Conservation (phyloP, 2,113 vertebrate genomes). For the Cisticola juncidis region DNA sequence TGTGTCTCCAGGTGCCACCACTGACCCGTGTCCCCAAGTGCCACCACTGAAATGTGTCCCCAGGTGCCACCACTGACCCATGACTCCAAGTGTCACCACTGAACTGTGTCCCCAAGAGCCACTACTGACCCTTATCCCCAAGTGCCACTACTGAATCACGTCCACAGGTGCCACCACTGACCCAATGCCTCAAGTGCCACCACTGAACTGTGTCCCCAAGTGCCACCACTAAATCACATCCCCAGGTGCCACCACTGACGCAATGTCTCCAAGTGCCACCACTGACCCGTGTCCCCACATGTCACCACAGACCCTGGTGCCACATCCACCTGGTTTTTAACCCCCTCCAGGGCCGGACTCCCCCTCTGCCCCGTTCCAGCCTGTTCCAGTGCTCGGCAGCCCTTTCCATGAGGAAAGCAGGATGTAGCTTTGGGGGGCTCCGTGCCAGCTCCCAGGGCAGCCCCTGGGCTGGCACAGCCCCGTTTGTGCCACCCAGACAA, state of each 20-base stretch:
- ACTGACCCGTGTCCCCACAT: not conserved
- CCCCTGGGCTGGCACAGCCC: not conserved
- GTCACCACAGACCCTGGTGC: too few relatives aligned
- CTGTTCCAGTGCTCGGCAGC: fast-evolving
- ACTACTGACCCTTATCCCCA: not conserved
- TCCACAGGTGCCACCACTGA: not conserved
- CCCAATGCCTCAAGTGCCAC: not conserved
- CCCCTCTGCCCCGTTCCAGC: not conserved
- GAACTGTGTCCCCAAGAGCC: not conserved
- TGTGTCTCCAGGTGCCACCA: too few relatives aligned
- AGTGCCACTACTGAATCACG: not conserved
- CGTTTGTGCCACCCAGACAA: not conserved
- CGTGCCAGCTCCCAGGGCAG: not conserved
- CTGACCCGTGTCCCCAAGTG: too few relatives aligned
- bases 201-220: not conserved
- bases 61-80: not conserved
- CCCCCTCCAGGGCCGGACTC: not conserved
- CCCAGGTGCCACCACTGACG: too few relatives aligned
- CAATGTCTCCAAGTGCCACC: not conserved
- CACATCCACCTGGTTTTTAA: not conserved
- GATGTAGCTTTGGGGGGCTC: not conserved
- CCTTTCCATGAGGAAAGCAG: not conserved
- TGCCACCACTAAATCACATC: too few relatives aligned
- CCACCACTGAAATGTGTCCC: too few relatives aligned
- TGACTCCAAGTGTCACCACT: not conserved